These are phyloP conservation scores for Tautogolabrus adspersus DNA, from an alignment of 2,113 vertebrate species.

Conservation along the genomic window DNA sequence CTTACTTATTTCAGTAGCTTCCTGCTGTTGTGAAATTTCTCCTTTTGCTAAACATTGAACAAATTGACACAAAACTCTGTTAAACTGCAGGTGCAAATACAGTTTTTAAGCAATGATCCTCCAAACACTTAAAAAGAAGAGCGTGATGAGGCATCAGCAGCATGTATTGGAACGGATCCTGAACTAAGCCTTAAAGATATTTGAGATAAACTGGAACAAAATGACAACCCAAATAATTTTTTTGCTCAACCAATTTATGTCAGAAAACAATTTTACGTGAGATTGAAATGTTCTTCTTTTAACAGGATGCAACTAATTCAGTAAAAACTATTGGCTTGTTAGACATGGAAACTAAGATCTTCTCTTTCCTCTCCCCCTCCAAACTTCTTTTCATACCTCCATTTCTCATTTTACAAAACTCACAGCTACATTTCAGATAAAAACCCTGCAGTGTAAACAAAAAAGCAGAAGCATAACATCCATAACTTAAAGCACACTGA, in stretches of 20 bases:
- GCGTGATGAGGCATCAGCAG: conserved; percentile 6
- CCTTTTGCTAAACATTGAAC: conserved; percentile 3
- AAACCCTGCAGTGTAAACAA: conserved; percentile 23
- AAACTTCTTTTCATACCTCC: background rate
- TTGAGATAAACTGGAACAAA: conserved; percentile 14
- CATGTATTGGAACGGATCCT: conserved; percentile 23
- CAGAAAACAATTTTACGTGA: background rate
- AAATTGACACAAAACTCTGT: conserved; percentile 7
- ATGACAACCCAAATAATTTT: conserved; percentile 5
- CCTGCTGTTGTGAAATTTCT: conserved; percentile 10
- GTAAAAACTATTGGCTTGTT: background rate
- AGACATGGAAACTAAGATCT: background rate
- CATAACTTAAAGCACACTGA: conserved; percentile 26
- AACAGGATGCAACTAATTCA: conserved; percentile 4
- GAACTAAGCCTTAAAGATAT: conserved; percentile 8
- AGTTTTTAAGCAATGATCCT: conserved; percentile 5
- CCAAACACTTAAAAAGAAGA: conserved; percentile 26
- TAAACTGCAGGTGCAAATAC: conserved; percentile 26
- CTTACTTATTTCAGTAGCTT: background rate
- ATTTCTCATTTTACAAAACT: conserved; percentile 21
- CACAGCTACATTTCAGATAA: background rate
- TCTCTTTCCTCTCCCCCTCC: background rate
- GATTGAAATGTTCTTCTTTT: conserved; percentile 4
- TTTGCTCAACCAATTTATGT: conserved; percentile 31
- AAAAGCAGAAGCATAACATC: background rate